A percentile compares a stretch with the other conserved stretches of the same genome.
Conservation (phyloP, 2,888 invertebrate genomes). For the Aporophyla nigra region DNA sequence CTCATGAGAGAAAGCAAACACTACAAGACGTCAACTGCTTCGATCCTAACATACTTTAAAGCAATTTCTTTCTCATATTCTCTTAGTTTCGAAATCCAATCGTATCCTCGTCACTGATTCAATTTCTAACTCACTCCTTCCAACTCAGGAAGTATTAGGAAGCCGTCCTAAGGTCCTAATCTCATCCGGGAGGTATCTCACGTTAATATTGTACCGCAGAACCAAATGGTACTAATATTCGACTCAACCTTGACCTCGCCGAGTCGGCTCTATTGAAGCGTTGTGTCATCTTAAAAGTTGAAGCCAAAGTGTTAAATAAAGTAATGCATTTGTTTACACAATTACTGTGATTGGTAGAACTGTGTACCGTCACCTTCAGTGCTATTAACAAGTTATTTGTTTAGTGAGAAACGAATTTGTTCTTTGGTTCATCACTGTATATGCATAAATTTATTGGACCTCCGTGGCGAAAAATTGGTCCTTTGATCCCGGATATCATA, state of each 20-base stretch:
- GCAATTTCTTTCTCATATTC: neutral
- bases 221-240: conserved; percentile 38
- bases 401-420: neutral
- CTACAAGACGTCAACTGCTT: too few relatives aligned
- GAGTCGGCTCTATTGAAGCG: conserved; percentile 42
- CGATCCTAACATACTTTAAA: too few relatives aligned
- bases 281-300: conserved; percentile 38
- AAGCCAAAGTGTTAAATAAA: conserved; percentile 43
- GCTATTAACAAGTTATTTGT: conserved; percentile 11
- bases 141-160: conserved; percentile 11
- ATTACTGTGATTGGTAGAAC: conserved; percentile 14
- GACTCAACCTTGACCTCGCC: conserved; percentile 43
- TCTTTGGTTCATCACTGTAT: neutral
- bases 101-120: neutral
- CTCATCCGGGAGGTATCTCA: conserved; percentile 40
- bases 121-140: conserved; percentile 13
- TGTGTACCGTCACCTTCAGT: conserved; percentile 28
- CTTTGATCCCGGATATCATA: conserved; percentile 21
- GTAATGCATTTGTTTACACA: conserved; percentile 30
- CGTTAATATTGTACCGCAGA: conserved; percentile 35
- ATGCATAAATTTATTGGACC: neutral
- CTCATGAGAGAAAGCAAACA: too few relatives aligned
- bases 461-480: neutral
- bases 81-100: neutral
- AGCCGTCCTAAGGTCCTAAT: conserved; percentile 15